Evolutionary conservation across 2,888 invertebrate species (phyloP), one percentile per base, ranked within the genome.

Genomic region (Orchesella flavescens): DNA sequence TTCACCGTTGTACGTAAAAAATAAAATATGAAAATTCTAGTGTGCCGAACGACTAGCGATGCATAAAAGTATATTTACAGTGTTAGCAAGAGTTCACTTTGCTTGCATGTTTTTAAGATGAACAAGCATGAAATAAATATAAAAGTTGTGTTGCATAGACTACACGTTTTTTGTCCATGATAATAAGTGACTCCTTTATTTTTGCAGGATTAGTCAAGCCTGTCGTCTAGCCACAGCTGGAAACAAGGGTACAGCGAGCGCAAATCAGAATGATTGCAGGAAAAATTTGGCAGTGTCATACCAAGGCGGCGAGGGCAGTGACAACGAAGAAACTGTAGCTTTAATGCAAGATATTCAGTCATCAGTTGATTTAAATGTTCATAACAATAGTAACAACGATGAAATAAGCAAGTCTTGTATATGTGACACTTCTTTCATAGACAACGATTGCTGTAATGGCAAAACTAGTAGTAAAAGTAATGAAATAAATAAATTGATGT

Each of bases 241-340:
- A 15, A 23, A 49, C 4, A 49, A 61, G 49, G 19, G 63, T 53
- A 1, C 19, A 9, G 24, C 23, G 15, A 55, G 9, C 21, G n/a
- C 17, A 7, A 55, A 24, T 17, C 34, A 3, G 10, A 19, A 2
- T 23, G 73, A 34, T 5, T 17, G 19, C 34, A 9, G 59, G 43
- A 12, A 59, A 57, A 19, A 19, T 23, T 44, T 34, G 7, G 34
- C 34, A 34, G 43, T 57, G 9, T 15, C 34, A 12, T 71, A 71
- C n/a, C 71, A 53, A 17, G 19, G 21, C 5, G 23, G 17, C 23
- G 46, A 19, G 17, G 55, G 21, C 13, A 63, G 34, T 24, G 74
- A 74, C 15, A 74, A 23, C 13, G 74, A 74, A 13, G 74, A 74
- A 74, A 74, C 49, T n/a, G 46, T 24, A 1, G 49, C 74, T n/a